Percentiles rank a stretch among this genome's conserved stretches.
Conservation (phyloP, 2,888 invertebrate genomes). For the Lepas anatifera region DNA sequence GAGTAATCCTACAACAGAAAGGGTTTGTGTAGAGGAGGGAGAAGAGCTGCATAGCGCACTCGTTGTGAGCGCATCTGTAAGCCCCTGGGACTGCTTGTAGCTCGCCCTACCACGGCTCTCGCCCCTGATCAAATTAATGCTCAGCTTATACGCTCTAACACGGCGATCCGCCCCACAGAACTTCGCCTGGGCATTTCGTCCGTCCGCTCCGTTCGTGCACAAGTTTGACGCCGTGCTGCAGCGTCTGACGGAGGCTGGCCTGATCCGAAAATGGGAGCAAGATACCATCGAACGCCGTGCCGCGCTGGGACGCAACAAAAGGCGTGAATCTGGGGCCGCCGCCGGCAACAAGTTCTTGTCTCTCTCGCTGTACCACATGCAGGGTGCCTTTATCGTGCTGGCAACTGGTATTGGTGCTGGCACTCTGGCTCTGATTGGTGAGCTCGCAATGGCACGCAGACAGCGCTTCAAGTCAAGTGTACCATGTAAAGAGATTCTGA, state of each 20-base stretch:
- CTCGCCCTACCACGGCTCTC: too few species aligned
- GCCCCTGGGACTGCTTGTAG: too few species aligned
- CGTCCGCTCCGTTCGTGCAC: slow-evolving; percentile 3
- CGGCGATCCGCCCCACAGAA: slow-evolving; percentile 1
- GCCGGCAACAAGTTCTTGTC: not conserved
- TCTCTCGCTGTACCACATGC: not conserved
- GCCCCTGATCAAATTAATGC: too few species aligned
- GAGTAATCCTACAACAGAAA: too few species aligned
- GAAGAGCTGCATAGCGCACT: too few species aligned
- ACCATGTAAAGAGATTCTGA: too few species aligned
- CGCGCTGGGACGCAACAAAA: not conserved
- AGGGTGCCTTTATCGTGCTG: slow-evolving; percentile 3
- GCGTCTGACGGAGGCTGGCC: not conserved
- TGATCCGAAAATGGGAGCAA: not conserved
- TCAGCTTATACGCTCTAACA: too few species aligned
- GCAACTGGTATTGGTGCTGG: not conserved
- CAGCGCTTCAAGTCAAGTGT: too few species aligned
- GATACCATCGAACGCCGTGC: not conserved
- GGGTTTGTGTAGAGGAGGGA: too few species aligned
- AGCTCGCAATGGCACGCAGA: too few species aligned
- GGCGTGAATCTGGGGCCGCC: not conserved
- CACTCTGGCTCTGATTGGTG: too few species aligned
- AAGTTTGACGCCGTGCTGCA: not conserved
- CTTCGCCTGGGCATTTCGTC: not conserved
- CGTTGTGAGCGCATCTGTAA: too few species aligned